These are phyloP conservation scores for Madoqua kirkii DNA, from an alignment of 2,113 vertebrate genomes.

Conservation along the genomic window DNA sequence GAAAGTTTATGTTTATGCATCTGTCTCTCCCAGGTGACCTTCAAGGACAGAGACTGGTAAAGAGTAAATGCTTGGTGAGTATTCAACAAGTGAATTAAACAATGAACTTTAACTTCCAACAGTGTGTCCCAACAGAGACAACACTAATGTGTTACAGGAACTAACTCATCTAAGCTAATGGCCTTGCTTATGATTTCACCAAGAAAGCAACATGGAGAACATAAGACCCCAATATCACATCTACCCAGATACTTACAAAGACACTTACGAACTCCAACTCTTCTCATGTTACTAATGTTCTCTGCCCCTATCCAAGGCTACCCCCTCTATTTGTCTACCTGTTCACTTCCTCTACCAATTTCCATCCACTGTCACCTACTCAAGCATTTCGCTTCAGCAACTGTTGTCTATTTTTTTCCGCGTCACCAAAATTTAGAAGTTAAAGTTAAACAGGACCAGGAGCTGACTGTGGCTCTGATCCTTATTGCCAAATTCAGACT, in stretches of 20 bases:
- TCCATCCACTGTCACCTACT: background rate
- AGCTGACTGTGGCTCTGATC: background rate
- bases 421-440: background rate
- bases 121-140: background rate
- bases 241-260: background rate
- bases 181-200: background rate
- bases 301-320: background rate
- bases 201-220: background rate
- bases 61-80: background rate
- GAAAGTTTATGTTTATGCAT: background rate
- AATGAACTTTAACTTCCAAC: background rate
- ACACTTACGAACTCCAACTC: background rate
- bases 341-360: background rate
- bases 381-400: background rate
- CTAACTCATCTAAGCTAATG: background rate
- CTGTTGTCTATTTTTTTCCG: background rate
- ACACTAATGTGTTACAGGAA: background rate
- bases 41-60: background rate
- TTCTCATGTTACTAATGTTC: background rate
- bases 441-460: background rate
- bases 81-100: background rate
- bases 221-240: too few relatives aligned
- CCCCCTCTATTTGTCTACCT: background rate
- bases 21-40: background rate
- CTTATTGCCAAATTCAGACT: background rate